Base-by-base conservation (phyloP, 2,113 vertebrate species). In the Danionella cerebrum region DNA sequence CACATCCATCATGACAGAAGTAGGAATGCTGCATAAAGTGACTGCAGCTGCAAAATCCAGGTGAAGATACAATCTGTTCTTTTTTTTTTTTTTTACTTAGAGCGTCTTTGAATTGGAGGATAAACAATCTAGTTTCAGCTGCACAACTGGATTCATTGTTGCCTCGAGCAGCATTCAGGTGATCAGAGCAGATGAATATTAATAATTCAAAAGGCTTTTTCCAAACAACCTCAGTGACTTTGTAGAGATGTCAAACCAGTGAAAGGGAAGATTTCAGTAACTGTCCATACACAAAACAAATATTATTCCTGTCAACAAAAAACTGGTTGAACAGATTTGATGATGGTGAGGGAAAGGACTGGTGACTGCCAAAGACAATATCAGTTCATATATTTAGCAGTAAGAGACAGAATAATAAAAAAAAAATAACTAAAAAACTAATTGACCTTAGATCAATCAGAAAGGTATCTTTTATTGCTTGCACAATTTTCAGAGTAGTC, bases 21-120 rank as follows among this genome's bases (percentile, higher is more conserved):
- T 62, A 64, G 80, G 65, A 82, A 83, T 54, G 65, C 77, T 77
- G 78, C 74, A 78, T 45, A 51, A 68, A 6, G 14, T 33, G 22
- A 50, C 42, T 53, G 48, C n/a, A 14, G 48, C n/a, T 36, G 12
- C 25, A 10, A 51, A 19, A 21, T 41, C 60, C 39, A 27, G 31
- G 42, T 68, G 60, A 62, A 57, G 19, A 21, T 10, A 58, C 6
- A 27, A 58, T 13, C 10, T 67, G 53, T 36, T 45, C 36, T 45
- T 29, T 50, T n/a, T n/a, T n/a, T n/a, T n/a, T n/a, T n/a, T n/a
- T n/a, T n/a, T n/a, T n/a, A n/a, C n/a, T n/a, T n/a, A n/a, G n/a
- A n/a, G n/a, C n/a, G n/a, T n/a, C n/a, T 45, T 48, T 21, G n/a
- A 71, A 71, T 77, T 64, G 10, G 16, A 65, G 45, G 54, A 74